These are phyloP conservation scores for Druon quercuslanigerum DNA, from an alignment of 1,140 invertebrate species.

Conservation along the genomic window DNA sequence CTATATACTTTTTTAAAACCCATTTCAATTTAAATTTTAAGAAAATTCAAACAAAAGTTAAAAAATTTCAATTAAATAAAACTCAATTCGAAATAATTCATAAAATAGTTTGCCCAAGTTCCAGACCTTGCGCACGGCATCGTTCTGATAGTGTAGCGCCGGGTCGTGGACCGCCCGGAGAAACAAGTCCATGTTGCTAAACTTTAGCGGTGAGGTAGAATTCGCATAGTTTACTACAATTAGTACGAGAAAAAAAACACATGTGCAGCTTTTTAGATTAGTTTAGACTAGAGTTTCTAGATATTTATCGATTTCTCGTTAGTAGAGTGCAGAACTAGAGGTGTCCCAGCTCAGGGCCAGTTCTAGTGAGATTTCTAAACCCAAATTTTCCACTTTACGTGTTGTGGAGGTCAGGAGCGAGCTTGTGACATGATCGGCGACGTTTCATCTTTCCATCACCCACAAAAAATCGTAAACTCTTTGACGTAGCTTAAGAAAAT, in stretches of 20 bases:
- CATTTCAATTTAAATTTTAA: too few relatives aligned
- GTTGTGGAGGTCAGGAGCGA: not conserved
- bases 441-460: not conserved
- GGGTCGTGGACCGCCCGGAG: not conserved
- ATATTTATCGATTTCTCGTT: slow-evolving; percentile 54
- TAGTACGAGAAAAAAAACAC: slow-evolving; percentile 47
- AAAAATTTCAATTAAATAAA: too few relatives aligned
- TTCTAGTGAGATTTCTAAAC: slow-evolving; percentile 37
- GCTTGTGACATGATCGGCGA: slow-evolving; percentile 34
- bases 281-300: slow-evolving; percentile 52
- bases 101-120: too few relatives aligned
- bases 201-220: slow-evolving; percentile 57
- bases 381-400: slow-evolving; percentile 34
- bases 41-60: too few relatives aligned
- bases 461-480: too few relatives aligned
- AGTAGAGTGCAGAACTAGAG: slow-evolving; percentile 46
- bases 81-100: too few relatives aligned
- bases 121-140: too few relatives aligned
- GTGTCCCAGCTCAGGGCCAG: slow-evolving; percentile 28
- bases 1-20: too few relatives aligned
- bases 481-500: too few relatives aligned
- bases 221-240: slow-evolving; percentile 55
- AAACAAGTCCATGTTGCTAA: slow-evolving; percentile 65
- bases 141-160: too few relatives aligned
- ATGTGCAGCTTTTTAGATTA: slow-evolving; percentile 51